phyloP scores from a whole-genome alignment of 2,797 vertebrate species.

The Nannoperca australis region DNA sequence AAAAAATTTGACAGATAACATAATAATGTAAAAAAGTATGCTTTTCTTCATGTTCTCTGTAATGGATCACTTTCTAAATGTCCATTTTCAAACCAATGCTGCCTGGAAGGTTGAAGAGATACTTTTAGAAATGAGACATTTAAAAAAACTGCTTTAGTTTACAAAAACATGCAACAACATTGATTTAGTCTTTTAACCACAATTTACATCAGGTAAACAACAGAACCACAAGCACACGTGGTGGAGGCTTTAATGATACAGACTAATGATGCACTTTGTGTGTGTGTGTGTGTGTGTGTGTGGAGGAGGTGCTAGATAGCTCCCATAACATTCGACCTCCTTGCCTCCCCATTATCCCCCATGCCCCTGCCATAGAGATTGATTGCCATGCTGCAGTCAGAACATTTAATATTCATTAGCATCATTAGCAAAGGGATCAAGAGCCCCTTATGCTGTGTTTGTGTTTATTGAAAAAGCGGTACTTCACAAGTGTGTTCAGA shows the following conservation, averaged over 20 bases:
- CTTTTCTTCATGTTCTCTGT: not conserved
- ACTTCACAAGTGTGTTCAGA: slow-evolving; percentile 53
- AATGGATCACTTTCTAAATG: not conserved
- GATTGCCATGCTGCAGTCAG: slow-evolving; percentile 67
- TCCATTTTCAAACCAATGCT: not conserved
- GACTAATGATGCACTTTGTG: slow-evolving; percentile 49
- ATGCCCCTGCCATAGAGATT: slow-evolving; percentile 55
- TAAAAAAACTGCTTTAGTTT: not conserved
- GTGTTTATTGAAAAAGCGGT: slow-evolving; percentile 69
- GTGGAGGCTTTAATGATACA: slow-evolving; percentile 15
- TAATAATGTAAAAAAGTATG: no score
- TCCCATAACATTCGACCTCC: slow-evolving; percentile 60
- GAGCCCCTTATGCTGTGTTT: slow-evolving; percentile 51
- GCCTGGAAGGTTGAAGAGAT: not conserved
- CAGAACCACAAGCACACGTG: slow-evolving; percentile 9
- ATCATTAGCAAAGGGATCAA: slow-evolving; percentile 61
- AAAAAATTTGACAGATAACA: no score
- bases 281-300: not conserved
- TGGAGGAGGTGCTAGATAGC: slow-evolving; percentile 41
- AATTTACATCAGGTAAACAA: slow-evolving; percentile 9
- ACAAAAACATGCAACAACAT: not conserved
- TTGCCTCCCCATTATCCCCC: slow-evolving; percentile 59
- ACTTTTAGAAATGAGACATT: not conserved
- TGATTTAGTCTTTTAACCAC: not conserved
- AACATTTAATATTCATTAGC: slow-evolving; percentile 81